phyloP scores from a whole-genome alignment of 2,797 vertebrate species.

The Galago senegalensis region DNA sequence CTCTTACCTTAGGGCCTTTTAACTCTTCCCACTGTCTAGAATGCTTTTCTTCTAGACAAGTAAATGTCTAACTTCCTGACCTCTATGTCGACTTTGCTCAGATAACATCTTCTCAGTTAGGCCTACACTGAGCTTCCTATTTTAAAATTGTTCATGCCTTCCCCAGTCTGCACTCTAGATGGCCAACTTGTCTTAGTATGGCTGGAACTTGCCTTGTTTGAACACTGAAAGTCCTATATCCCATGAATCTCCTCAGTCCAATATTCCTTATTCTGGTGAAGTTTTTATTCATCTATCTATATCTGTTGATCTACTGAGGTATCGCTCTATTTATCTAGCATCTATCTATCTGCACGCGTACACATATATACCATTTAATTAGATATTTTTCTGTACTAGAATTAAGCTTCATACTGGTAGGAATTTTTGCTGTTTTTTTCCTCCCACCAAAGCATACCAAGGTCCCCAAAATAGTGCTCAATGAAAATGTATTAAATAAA shows the following conservation, averaged over 20 bases:
- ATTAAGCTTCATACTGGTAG: background rate
- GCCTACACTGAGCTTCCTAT: background rate
- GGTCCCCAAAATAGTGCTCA: background rate
- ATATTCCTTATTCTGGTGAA: background rate
- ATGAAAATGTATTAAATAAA: conserved; percentile 59
- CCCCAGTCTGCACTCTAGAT: background rate
- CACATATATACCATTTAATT: background rate
- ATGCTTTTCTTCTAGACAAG: background rate
- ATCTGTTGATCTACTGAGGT: background rate
- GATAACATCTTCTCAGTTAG: background rate
- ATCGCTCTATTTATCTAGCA: background rate
- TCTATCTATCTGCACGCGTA: background rate
- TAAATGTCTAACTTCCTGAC: background rate
- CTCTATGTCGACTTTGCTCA: background rate
- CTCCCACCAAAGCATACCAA: background rate
- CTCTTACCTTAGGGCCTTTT: background rate
- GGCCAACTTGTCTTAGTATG: background rate
- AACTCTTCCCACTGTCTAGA: background rate
- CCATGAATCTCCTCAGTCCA: background rate
- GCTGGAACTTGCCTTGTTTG: background rate
- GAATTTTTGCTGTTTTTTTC: background rate
- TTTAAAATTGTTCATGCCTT: conserved; percentile 3
- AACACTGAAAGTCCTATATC: background rate
- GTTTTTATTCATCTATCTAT: background rate
- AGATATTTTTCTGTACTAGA: background rate